Base-by-base conservation (phyloP, 2,797 vertebrate genomes). In the Otus scops region DNA sequence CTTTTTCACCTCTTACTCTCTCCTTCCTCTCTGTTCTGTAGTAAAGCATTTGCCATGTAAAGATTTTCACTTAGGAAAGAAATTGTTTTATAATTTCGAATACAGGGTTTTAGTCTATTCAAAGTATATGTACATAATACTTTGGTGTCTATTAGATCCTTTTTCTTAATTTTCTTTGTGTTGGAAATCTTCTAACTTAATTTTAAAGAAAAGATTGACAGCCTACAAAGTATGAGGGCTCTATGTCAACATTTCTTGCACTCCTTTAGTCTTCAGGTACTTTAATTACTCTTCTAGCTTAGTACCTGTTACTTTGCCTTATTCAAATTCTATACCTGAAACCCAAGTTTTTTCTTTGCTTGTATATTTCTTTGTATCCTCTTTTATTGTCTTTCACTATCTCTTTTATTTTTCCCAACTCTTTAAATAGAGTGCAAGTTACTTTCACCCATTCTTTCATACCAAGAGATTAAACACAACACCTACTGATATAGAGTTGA, bases 1-100 rank as follows among this genome's bases (percentile, higher is more conserved):
- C 4, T 17, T 67, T 43, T 0, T 1, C 5, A 2, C 1, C 1
- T 67, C 11, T 43, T 69, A 12, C 12, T 64, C 1, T 32, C 20
- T 63, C 26, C 26, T 86, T 70, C 53, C 5, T 50, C 11, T 36
- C 2, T 71, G 5, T 53, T 75, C 15, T 73, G 6, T 51, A 56
- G 18, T n/a, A 32, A 64, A 70, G 6, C 1, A 63, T n/a, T 68
- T 50, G 17, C 5, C 3, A 11, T 8, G 24, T 26, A 36, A 90
- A 70, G 7, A 27, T 75, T 81, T 63, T 48, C 22, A 39, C 24
- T 36, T 80, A 7, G 27, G 14, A 93, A 76, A 85, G 2, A 73
- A 84, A 59, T 19, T 3, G 1, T 24, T 61, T 74, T 28, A 8
- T 32, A 34, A 41, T 76, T 91, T 68, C 38, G 19, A 79, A 69